A percentile compares a stretch with the other conserved stretches of the same genome.
These are phyloP conservation scores for Hormaphis cornu DNA, from an alignment of 1,140 invertebrate genomes.

Conservation along the genomic window DNA sequence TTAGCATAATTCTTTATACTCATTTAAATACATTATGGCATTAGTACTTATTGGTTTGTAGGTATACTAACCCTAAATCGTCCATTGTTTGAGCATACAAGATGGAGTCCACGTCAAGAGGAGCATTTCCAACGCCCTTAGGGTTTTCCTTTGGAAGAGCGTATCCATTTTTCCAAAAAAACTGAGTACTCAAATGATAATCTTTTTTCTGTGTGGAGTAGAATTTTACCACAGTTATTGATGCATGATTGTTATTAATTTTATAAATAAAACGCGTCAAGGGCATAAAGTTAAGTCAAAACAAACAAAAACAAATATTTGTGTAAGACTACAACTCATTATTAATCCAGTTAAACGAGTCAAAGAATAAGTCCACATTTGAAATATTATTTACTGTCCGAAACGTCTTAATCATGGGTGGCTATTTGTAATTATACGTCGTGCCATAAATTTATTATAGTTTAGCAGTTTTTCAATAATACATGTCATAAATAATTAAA, in stretches of 20 bases:
- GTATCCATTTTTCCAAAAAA: constrained; percentile 19
- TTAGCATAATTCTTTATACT: neutral
- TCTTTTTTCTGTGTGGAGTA: neutral
- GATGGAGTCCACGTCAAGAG: neutral
- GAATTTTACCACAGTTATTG: too few species aligned
- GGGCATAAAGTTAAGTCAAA: neutral
- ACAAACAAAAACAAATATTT: too few species aligned
- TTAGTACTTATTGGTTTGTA: neutral
- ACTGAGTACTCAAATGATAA: constrained; percentile 10
- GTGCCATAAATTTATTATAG: too few species aligned
- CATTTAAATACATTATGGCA: neutral
- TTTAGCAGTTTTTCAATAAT: too few species aligned
- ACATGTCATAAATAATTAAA: too few species aligned
- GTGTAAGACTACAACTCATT: too few species aligned
- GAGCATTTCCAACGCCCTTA: neutral
- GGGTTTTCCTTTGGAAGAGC: neutral
- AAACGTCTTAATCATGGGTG: too few species aligned
- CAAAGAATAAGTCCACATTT: too few species aligned
- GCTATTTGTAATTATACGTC: too few species aligned
- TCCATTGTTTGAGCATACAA: neutral
- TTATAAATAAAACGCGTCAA: neutral
- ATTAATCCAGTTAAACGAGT: too few species aligned
- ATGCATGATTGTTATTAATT: neutral
- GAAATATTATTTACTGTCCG: too few species aligned
- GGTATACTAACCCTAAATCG: neutral